Evolutionary conservation across 2,113 vertebrate species (phyloP), one percentile per base, ranked within the genome.

Genomic region (Alouatta palliata): DNA sequence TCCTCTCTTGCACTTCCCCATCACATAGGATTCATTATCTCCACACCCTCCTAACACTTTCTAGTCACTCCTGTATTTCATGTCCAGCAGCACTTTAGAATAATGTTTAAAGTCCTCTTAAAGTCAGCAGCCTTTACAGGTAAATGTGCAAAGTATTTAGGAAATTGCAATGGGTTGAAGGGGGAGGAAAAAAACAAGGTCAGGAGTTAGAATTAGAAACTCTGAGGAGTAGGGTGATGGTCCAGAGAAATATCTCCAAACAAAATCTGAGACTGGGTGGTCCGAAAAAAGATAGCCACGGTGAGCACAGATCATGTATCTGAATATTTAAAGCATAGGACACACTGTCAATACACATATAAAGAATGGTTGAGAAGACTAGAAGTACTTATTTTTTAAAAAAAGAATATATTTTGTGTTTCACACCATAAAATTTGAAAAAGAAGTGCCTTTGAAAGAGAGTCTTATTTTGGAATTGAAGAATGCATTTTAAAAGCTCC

Each of bases 351-450:
- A 61, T 4, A 87, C 43, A 5, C 25, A 25, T 30, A 13, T 12
- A 82, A n/a, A n/a, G 94, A 54, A 66, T 58, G 35, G 47, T 3
- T 13, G 27, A 84, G 47, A 45, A n/a, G 37, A 80, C 27, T 4
- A 61, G 80, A 73, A 81, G 47, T 21, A 4, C 58, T 35, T 61
- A 11, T 0, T 94, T 96, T 96, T 64, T 32, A 0, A 1, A 30
- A 61, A 27, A 47, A 70, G 84, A 54, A 80, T 23, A 61, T 19
- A 79, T 93, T 93, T 83, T 70, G 45, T 79, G 93, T 95, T 96
- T 96, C 71, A 71, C 17, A 43, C 20, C 25, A 71, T 30, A 56
- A 77, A 54, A 87, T 68, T 40, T 81, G n/a, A 61, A 89, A 85
- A 81, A 75, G 10, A 35, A n/a, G 21, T 87, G 47, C 32, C 52